Evolutionary conservation across 1,140 invertebrate genomes (phyloP).

Genomic region (Meteorus sp.): DNA sequence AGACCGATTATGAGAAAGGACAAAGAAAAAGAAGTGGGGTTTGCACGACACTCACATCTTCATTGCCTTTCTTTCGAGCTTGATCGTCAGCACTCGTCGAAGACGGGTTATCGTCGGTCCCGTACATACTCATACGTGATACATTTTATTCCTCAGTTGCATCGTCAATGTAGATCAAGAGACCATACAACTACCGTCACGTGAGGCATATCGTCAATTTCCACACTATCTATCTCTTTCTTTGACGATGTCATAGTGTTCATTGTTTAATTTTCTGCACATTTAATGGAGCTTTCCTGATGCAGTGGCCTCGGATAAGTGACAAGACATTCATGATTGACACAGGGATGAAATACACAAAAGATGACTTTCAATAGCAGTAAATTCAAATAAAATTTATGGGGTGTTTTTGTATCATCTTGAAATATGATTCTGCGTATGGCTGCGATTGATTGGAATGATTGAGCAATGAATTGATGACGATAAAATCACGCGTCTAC

Average conservation of each 20-base stretch:
- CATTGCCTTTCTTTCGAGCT: conserved; percentile 15
- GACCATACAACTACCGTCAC: conserved; percentile 46
- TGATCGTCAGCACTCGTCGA: conserved; percentile 20
- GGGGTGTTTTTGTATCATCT: too few relatives aligned
- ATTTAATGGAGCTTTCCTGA: too few relatives aligned
- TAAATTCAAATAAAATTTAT: not conserved
- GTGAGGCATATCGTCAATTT: conserved; percentile 37
- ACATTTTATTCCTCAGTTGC: conserved; percentile 30
- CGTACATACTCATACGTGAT: conserved; percentile 37
- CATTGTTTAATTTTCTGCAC: too few relatives aligned
- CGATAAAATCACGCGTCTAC: conserved; percentile 3
- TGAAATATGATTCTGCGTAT: too few relatives aligned
- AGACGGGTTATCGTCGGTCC: conserved; percentile 36
- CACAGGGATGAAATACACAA: too few relatives aligned
- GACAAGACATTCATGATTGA: too few relatives aligned
- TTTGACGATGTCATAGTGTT: too few relatives aligned
- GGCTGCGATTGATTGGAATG: not conserved
- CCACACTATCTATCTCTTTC: too few relatives aligned
- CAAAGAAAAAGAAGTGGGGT: conserved; percentile 5
- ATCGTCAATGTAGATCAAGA: conserved; percentile 37
- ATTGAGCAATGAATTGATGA: conserved; percentile 17
- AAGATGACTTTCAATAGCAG: too few relatives aligned
- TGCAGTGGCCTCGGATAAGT: too few relatives aligned
- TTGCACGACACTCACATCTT: conserved; percentile 37
- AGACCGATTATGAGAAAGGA: conserved; percentile 2